A percentile compares a stretch with the other conserved stretches of the same genome.
Conservation (phyloP, 2,113 vertebrate genomes). For the Pangasianodon hypophthalmus region DNA sequence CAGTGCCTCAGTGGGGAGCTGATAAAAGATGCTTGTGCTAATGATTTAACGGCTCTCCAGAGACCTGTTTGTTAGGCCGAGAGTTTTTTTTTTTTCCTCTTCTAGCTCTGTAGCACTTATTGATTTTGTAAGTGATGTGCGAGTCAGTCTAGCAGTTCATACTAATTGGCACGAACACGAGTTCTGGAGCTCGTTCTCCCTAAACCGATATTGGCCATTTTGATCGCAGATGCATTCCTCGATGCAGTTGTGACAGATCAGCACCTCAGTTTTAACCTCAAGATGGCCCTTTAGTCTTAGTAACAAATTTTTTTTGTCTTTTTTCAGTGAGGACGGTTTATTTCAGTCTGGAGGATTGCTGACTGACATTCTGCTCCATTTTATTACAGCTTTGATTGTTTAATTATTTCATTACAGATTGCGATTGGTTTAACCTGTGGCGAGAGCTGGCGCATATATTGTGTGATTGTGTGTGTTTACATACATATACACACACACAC, state of each 20-base stretch:
- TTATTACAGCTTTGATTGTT: background rate
- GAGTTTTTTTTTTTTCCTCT: background rate
- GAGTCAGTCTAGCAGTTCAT: constrained; percentile 1
- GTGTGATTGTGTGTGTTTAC: too few relatives aligned
- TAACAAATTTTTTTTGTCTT: background rate
- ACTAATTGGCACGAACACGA: background rate
- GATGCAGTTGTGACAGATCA: background rate
- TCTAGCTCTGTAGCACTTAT: constrained; percentile 1
- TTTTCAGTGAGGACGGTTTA: background rate
- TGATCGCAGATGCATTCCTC: background rate
- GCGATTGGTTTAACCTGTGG: too few relatives aligned
- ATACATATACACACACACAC: too few relatives aligned
- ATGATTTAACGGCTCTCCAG: constrained; percentile 23
- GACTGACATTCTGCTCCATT: background rate
- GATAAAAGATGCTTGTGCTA: constrained; percentile 16
- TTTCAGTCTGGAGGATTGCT: background rate
- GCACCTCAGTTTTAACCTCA: background rate
- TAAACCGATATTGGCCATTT: background rate
- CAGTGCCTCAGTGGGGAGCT: background rate
- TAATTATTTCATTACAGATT: background rate
- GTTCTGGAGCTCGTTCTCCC: background rate
- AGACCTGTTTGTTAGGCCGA: constrained; percentile 2
- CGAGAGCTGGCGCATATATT: background rate
- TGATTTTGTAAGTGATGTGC: constrained; percentile 34
- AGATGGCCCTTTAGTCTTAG: background rate